Conservation (phyloP, 2,113 vertebrate species). For the Illadopsis cleaveri region DNA sequence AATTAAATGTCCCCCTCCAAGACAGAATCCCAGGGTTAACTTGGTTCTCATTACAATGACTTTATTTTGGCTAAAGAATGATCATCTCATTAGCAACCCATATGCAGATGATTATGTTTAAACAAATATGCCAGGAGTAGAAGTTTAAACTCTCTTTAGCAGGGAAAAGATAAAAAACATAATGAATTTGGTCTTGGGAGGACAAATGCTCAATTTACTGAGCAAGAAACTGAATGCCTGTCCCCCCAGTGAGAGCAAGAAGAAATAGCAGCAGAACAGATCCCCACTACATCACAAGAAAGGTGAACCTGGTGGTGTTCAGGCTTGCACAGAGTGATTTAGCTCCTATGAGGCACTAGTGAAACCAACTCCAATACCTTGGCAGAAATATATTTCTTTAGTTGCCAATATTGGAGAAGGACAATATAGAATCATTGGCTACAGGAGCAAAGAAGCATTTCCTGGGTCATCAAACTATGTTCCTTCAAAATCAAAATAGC, state of each 20-base stretch:
- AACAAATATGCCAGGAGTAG: background rate
- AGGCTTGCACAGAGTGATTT: background rate
- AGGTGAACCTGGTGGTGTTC: background rate
- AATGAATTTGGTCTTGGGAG: background rate
- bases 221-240: background rate
- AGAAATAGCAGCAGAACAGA: background rate
- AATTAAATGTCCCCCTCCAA: background rate
- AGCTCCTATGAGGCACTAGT: background rate
- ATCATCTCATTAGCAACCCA: background rate
- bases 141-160: background rate
- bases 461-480: background rate
- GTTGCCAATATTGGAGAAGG: background rate
- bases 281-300: background rate
- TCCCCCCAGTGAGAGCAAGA: background rate
- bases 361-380: background rate
- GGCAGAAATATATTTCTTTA: background rate
- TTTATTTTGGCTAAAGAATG: slow-evolving; percentile 21
- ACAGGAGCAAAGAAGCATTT: background rate
- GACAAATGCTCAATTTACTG: background rate
- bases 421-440: background rate
- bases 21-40: background rate
- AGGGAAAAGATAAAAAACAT: background rate
- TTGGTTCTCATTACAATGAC: background rate
- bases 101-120: background rate
- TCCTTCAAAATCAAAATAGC: background rate